A percentile compares a stretch with the other conserved stretches of the same genome.
Evolutionary conservation across 1,140 invertebrate genomes (phyloP).

Genomic region (Leptopilina boulardi): DNA sequence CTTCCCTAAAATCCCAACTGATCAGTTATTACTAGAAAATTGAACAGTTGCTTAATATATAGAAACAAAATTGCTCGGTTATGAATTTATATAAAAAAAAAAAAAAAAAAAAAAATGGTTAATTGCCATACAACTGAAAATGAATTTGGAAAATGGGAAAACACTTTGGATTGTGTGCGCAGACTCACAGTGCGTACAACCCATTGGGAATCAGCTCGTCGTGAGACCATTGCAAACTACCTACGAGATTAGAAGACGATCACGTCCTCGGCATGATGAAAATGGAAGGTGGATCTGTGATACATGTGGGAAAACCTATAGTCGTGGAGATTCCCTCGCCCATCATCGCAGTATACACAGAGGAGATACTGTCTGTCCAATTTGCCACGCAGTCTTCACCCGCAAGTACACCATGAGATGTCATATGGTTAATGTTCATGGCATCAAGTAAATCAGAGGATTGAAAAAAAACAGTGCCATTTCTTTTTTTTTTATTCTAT

Average conservation of each 20-base stretch:
- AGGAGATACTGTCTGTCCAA: slow-evolving; percentile 75
- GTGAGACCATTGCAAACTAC: slow-evolving; percentile 50
- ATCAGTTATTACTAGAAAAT: slow-evolving; percentile 7
- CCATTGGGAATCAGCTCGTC: slow-evolving; percentile 58
- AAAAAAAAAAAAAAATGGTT: neutral
- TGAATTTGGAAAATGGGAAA: slow-evolving; percentile 62
- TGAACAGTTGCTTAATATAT: neutral
- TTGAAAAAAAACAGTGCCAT: slow-evolving; percentile 4
- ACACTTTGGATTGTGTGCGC: slow-evolving; percentile 76
- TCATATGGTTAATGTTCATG: slow-evolving; percentile 74
- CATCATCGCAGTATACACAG: slow-evolving; percentile 77
- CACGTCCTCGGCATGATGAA: slow-evolving; percentile 68
- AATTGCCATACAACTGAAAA: slow-evolving; percentile 19
- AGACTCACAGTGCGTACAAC: slow-evolving; percentile 69
- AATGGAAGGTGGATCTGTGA: slow-evolving; percentile 74
- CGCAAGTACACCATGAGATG: slow-evolving; percentile 76
- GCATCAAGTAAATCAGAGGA: slow-evolving; percentile 61
- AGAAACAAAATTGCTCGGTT: neutral
- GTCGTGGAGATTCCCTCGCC: slow-evolving; percentile 74
- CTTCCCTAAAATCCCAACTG: neutral
- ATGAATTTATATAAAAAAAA: neutral
- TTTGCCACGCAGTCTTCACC: slow-evolving; percentile 75
- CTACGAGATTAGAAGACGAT: slow-evolving; percentile 63
- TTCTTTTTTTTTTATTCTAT: slow-evolving; percentile 26
- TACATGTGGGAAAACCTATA: slow-evolving; percentile 75